A percentile compares a stretch with the other conserved stretches of the same genome.
phyloP scores from a whole-genome alignment of 2,113 vertebrate genomes.

The Hirundichthys speculiger region DNA sequence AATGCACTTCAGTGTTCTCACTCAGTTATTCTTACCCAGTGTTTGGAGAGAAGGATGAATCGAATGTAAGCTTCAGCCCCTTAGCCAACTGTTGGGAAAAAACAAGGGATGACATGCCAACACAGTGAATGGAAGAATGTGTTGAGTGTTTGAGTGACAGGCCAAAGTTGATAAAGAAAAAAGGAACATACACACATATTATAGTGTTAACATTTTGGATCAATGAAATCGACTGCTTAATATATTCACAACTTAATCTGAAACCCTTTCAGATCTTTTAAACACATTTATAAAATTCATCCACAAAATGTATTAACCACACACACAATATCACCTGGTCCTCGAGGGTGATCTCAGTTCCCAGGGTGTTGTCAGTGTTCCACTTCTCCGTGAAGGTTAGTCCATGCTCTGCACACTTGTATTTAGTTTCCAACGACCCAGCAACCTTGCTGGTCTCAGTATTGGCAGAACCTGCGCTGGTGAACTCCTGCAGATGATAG shows the following conservation, averaged over 20 bases:
- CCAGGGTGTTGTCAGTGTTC: slow-evolving; percentile 97
- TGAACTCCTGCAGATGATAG: slow-evolving; percentile 88
- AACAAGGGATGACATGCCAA: too few species aligned
- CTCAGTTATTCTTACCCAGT: slow-evolving; percentile 86
- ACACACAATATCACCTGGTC: slow-evolving; percentile 43
- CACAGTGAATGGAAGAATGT: too few species aligned
- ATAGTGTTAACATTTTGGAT: too few species aligned
- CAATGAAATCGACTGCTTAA: too few species aligned
- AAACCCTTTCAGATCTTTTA: background rate
- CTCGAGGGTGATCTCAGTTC: slow-evolving; percentile 94
- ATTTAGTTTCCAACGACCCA: slow-evolving; percentile 97
- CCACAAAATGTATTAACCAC: too few species aligned
- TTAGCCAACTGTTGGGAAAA: slow-evolving; percentile 82
- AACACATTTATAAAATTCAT: too few species aligned
- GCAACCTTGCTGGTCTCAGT: slow-evolving; percentile 94
- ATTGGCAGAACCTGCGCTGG: slow-evolving; percentile 94
- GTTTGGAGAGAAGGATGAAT: slow-evolving; percentile 97
- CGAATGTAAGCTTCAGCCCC: slow-evolving; percentile 95
- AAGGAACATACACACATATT: too few species aligned
- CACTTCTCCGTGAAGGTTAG: slow-evolving; percentile 97
- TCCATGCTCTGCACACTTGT: slow-evolving; percentile 93
- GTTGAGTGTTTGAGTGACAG: too few species aligned
- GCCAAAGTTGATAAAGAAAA: too few species aligned
- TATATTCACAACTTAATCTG: too few species aligned
- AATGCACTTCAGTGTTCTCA: background rate